Evolutionary conservation across 1,140 invertebrate species (phyloP), one percentile per base, ranked within the genome.

Genomic region (Drosophila sucinea): DNA sequence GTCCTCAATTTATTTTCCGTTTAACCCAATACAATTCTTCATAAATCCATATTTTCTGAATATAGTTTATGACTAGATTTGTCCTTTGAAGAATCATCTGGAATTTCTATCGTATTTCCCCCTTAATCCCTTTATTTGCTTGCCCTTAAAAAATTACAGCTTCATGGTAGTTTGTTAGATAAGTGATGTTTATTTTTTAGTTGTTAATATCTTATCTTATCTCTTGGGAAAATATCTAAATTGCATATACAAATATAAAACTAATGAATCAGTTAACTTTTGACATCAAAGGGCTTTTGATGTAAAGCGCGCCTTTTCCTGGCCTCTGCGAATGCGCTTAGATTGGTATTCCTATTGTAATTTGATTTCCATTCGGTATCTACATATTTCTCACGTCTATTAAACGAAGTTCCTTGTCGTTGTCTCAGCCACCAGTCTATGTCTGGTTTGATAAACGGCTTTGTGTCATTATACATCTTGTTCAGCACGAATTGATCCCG

Each of bases 381-480:
- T 3, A 51, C 5, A 51, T 27, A 27, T 51, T 3, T 51, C 7
- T 27, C 44, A 10, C 44, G 44, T 27, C 2, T 23, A 51, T 51
- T 51, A 5, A 51, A 51, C 2, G 44, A 10, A 27, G 44, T 51
- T 10, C 44, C 1, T 3, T 51, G 17, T 51, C 44, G 23, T 51
- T 51, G 44, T 8, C 11, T 27, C 4, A 75, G 38, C 73, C 73
- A 75, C 73, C 73, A 75, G n/a, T 10, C 32, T 0, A 75, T 67
- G 51, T 75, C 73, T 3, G 73, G 17, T 3, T 51, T 44, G 11
- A 75, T 68, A 5, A 17, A 29, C 23, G 41, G 56, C 10, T 75
- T 60, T 1, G 33, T 68, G 35, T 41, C 41, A 1, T 32, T 5
- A 47, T 75, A 11, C 17, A 35, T 41, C 1, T 64, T 47, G 7